These are phyloP conservation scores for Pseudeuparius sepicola DNA, from an alignment of 2,888 invertebrate species.

Conservation along the genomic window DNA sequence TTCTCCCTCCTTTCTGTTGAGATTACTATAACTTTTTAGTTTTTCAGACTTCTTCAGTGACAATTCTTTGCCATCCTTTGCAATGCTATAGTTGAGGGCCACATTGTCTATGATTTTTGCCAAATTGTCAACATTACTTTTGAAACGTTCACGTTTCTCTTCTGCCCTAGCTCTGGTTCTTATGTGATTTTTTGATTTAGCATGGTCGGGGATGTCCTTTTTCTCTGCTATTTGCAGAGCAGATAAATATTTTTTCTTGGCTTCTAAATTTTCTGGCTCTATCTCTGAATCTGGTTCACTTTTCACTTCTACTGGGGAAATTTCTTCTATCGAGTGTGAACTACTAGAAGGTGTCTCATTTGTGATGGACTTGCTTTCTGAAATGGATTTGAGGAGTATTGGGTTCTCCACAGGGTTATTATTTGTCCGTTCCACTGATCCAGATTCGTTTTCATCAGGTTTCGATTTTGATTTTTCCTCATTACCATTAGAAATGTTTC, in stretches of 20 bases:
- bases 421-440: too few species aligned
- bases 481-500: too few species aligned
- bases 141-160: slow-evolving; percentile 26
- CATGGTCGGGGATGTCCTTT: slow-evolving; percentile 17
- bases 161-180: slow-evolving; percentile 33
- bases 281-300: slow-evolving; percentile 33
- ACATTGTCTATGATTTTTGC: slow-evolving; percentile 26
- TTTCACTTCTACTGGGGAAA: slow-evolving; percentile 30
- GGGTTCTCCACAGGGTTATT: too few species aligned
- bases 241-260: slow-evolving; percentile 32
- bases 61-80: slow-evolving; percentile 13
- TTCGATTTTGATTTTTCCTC: too few species aligned
- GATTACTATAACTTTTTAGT: background rate
- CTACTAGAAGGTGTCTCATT: background rate
- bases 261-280: slow-evolving; percentile 29
- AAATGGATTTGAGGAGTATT: too few species aligned
- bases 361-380: too few species aligned
- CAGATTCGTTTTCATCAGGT: too few species aligned
- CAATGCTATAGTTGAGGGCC: slow-evolving; percentile 23
- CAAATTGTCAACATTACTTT: slow-evolving; percentile 26
- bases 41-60: slow-evolving; percentile 5
- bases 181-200: slow-evolving; percentile 25
- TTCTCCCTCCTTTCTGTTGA: slow-evolving; percentile 21
- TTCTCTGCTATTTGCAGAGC: slow-evolving; percentile 35
- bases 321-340: slow-evolving; percentile 13